Base-by-base conservation (phyloP, 2,888 invertebrate species). In the Caradrina kadenii region DNA sequence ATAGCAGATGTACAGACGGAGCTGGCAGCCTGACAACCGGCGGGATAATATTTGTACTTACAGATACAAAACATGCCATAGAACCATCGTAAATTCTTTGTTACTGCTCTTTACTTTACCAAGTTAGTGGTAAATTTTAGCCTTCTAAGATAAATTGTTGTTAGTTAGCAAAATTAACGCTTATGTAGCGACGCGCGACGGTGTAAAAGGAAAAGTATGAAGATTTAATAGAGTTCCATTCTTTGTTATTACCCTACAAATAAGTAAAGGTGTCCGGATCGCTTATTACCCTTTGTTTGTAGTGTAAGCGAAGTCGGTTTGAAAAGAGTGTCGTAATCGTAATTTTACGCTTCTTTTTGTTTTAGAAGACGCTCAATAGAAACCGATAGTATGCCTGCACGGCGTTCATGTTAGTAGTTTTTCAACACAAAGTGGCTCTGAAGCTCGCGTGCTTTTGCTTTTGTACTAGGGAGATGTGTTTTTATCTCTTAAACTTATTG, bases 201-300 rank as follows among this genome's bases (percentile, higher is more conserved):
- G 10, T 58, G 50, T n/a, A 74, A 69, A 78, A 67, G 61, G 49
- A 50, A 67, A 65, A 55, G 55, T 59, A 67, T 58, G 75, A 75
- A 72, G 81, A 80, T 80, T 80, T 74, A 80, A 69, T 62, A 71
- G 69, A 69, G 48, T 80, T 69, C 68, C 78, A 71, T 64, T 65
- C 64, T 67, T 52, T 52, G 50, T 75, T 72, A 78, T 67, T 78
- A 67, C 67, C 17, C 64, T 54, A 72, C 75, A 75, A 79, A 80
- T 72, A 80, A 72, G 79, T 52, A 81, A 81, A 81, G 80, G 80
- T 81, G 81, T 74, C 58, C 31, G 48, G 8, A 49, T 71, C 26
- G 19, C 35, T 61, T 68, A 73, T 70, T 59, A 56, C 70, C 35
- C 48, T 39, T 39, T 39, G 39, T 69, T 79, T 74, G 22, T 22